Percentiles rank a stretch among this genome's conserved stretches.
Conservation (phyloP, 2,113 vertebrate genomes). For the Athene noctua region DNA sequence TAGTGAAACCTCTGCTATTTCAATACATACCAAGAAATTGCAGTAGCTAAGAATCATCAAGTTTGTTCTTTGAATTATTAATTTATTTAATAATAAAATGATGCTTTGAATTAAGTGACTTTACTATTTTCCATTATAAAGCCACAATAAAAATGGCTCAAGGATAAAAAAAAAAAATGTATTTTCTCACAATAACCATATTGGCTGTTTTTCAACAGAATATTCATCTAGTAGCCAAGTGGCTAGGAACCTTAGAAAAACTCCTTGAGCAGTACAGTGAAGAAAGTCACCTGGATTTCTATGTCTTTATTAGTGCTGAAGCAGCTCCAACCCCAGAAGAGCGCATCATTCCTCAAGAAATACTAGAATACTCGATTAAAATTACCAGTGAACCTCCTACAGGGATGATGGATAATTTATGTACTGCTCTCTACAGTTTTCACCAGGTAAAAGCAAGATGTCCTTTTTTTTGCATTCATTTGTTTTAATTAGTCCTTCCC, state of each 20-base stretch:
- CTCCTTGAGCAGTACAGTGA: constrained; percentile 70
- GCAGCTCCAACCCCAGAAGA: constrained; percentile 69
- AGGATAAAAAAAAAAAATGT: not conserved
- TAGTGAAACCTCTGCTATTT: not conserved
- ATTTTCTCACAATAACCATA: not conserved
- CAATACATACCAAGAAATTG: not conserved
- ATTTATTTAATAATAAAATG: not conserved
- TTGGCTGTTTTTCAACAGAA: constrained; percentile 66
- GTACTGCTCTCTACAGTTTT: constrained; percentile 79
- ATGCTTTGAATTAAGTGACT: not conserved
- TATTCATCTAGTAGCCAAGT: constrained; percentile 78
- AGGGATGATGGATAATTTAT: constrained; percentile 80
- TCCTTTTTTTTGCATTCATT: not conserved
- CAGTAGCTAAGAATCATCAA: not conserved
- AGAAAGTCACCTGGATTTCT: constrained; percentile 73
- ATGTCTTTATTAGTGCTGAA: constrained; percentile 82
- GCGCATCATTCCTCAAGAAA: constrained; percentile 78
- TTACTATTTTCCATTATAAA: not conserved
- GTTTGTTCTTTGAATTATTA: not conserved
- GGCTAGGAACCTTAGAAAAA: constrained; percentile 78
- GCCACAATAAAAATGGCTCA: not conserved
- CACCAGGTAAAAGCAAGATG: constrained; percentile 70
- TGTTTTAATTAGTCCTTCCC: not conserved
- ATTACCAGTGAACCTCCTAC: constrained; percentile 80
- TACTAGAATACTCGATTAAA: constrained; percentile 83